Conservation (phyloP, 2,113 vertebrate species). For the Cettia cetti region DNA sequence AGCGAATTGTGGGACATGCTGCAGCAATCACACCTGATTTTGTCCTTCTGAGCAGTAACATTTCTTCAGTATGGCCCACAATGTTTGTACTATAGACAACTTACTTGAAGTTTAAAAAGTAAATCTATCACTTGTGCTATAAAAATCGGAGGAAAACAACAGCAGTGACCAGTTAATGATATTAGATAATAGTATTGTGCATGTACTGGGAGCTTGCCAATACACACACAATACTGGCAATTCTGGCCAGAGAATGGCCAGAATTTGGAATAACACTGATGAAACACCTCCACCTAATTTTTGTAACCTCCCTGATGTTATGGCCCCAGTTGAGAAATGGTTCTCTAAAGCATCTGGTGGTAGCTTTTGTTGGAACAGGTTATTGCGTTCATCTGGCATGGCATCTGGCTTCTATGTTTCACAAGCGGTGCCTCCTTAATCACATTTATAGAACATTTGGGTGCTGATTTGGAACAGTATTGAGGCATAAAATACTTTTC, state of each 20-base stretch:
- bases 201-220: neutral
- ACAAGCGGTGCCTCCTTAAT: neutral
- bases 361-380: neutral
- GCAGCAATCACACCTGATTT: neutral
- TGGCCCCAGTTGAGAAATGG: neutral
- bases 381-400: neutral
- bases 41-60: neutral
- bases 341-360: neutral
- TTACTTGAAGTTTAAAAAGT: neutral
- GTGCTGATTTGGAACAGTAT: neutral
- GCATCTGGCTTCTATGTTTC: slow-evolving; percentile 35
- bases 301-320: neutral
- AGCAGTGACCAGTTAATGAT: neutral
- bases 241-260: neutral
- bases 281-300: neutral
- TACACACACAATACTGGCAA: too few relatives aligned
- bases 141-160: neutral
- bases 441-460: neutral
- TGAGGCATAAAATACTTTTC: neutral
- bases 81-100: neutral
- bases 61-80: neutral
- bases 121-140: neutral
- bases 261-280: neutral
- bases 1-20: neutral
- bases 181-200: neutral